Evolutionary conservation across 2,113 vertebrate species (phyloP).

Genomic region (rabbit (Oryctolagus cuniculus)): DNA sequence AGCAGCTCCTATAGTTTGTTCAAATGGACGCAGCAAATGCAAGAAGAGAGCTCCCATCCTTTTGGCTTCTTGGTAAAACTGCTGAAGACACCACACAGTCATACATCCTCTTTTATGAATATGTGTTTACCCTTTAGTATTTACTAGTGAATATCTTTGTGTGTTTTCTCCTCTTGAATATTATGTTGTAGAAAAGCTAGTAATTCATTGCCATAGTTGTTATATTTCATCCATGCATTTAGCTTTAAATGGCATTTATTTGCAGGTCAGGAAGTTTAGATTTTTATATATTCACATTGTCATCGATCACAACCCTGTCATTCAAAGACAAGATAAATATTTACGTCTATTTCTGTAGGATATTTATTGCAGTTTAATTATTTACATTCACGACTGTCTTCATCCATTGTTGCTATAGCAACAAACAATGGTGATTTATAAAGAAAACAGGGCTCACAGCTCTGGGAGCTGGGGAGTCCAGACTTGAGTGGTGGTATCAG

Average conservation of each 20-base stretch:
- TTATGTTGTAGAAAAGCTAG: neutral
- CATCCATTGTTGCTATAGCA: too few species aligned
- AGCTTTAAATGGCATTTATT: neutral
- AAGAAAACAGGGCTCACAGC: too few species aligned
- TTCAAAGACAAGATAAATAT: neutral
- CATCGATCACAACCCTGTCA: neutral
- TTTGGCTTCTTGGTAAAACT: neutral
- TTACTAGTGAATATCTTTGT: neutral
- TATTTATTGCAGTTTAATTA: neutral
- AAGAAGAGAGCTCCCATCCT: neutral
- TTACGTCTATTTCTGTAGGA: constrained; percentile 13
- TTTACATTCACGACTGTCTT: neutral
- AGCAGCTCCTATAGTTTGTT: neutral
- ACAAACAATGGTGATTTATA: too few species aligned
- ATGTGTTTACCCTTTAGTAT: too few species aligned
- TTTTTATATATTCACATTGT: neutral
- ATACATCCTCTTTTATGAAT: neutral
- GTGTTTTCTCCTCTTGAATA: neutral
- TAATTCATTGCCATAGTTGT: neutral
- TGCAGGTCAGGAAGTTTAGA: neutral
- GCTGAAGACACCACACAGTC: neutral
- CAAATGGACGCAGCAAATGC: neutral
- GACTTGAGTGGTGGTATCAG: too few species aligned
- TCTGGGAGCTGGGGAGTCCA: too few species aligned
- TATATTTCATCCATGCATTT: constrained; percentile 10